Evolutionary conservation across 1,140 invertebrate species (phyloP).

Genomic region (Nymphalis io): DNA sequence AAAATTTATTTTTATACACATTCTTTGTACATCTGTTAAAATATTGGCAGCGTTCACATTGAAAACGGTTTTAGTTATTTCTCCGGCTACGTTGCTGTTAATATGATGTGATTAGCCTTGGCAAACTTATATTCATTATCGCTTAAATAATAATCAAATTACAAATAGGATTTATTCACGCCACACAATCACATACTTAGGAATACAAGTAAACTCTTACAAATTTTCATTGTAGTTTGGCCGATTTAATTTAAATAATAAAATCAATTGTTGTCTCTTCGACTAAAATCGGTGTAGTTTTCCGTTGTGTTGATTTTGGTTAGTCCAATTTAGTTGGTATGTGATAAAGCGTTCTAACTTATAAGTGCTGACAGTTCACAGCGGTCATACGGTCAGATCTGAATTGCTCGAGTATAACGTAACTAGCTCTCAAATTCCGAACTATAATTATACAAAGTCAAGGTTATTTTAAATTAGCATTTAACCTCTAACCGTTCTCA

Average conservation of each 20-base stretch:
- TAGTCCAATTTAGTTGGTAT: slow-evolving; percentile 26
- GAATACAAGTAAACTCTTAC: too few species aligned
- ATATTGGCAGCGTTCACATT: too few species aligned
- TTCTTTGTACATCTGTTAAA: too few species aligned
- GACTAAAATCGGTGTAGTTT: slow-evolving; percentile 6
- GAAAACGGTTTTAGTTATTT: too few species aligned
- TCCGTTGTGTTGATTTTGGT: slow-evolving; percentile 9
- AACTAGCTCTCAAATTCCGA: background rate
- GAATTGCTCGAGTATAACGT: background rate
- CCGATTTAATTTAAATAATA: background rate
- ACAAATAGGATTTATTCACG: too few species aligned
- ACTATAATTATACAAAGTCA: background rate
- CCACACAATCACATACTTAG: too few species aligned
- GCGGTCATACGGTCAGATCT: background rate
- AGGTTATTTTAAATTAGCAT: slow-evolving; percentile 10
- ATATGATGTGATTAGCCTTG: too few species aligned
- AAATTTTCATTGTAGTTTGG: too few species aligned
- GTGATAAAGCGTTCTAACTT: slow-evolving; percentile 2
- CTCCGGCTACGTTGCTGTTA: too few species aligned
- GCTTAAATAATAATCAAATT: too few species aligned
- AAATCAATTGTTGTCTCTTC: background rate
- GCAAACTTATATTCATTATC: too few species aligned
- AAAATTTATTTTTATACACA: too few species aligned
- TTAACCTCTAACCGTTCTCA: background rate
- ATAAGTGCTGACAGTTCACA: background rate